A percentile compares a stretch with the other conserved stretches of the same genome.
Conservation (phyloP, 2,113 vertebrate genomes). For the Platysteira castanea region DNA sequence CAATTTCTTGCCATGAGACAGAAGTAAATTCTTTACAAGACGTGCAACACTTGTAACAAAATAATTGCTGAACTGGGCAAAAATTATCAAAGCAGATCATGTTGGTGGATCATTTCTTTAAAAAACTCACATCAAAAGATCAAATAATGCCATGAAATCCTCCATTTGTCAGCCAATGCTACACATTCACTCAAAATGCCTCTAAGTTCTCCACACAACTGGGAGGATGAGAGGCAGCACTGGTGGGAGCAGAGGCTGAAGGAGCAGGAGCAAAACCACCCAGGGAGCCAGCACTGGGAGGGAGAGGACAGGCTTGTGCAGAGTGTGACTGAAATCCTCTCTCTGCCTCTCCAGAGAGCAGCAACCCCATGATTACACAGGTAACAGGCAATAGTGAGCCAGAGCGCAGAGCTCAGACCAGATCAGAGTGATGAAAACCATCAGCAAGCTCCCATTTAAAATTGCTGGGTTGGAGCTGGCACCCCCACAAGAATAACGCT, state of each 20-base stretch:
- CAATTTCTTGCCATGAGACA: not conserved
- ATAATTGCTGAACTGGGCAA: not conserved
- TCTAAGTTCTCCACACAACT: not conserved
- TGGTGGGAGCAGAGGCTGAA: not conserved
- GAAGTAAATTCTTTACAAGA: not conserved
- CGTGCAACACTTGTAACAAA: not conserved
- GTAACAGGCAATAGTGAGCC: not conserved
- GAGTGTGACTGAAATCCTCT: not conserved
- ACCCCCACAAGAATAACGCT: not conserved
- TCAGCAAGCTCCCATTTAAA: not conserved
- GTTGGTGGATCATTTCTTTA: not conserved
- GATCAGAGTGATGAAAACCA: not conserved
- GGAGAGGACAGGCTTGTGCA: not conserved
- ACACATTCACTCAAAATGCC: not conserved
- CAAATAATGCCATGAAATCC: not conserved
- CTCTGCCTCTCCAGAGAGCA: not conserved
- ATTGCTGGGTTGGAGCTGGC: not conserved
- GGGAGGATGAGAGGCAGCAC: not conserved
- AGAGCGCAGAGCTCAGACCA: not conserved
- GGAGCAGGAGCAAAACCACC: not conserved
- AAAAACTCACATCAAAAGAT: not conserved
- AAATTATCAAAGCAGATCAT: not conserved
- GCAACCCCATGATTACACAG: not conserved
- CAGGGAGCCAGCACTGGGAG: fast-evolving
- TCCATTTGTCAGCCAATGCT: not conserved